Base-by-base conservation (phyloP, 2,888 invertebrate species). In the Heliconius charithonia region DNA sequence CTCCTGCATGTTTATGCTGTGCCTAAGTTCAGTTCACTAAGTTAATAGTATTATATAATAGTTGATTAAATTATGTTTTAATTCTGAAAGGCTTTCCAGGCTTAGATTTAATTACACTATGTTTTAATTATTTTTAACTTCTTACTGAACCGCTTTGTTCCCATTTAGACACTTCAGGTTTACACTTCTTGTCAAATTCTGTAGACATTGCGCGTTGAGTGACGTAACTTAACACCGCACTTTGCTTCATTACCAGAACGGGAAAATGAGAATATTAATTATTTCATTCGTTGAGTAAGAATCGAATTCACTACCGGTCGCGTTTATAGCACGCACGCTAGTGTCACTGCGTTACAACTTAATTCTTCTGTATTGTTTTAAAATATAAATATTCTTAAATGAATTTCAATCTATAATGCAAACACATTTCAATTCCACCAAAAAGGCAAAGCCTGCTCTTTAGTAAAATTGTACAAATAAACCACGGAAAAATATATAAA, bases 401-500 rank as follows among this genome's bases (percentile, higher is more conserved):
- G 4, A 22, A 56, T 56, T 22, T 56, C 2, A 56, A 56, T 56
- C 56, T 56, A 19, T 56, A 22, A 56, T 3, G 22, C 9, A 56
- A 56, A 22, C 56, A 56, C 22, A 45, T 45, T 16, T 12, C 45
- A 16, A 4, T 16, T 16, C 4, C 45, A 16, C 45, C 4, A 45
- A 45, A 45, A 45, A 19, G 45, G 9, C 32, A 37, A 12, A 45
- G 22, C 22, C 22, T 56, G 7, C 22, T 45, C 16, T 22, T 22
- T 16, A 13, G 25, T 7, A n/a, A 12, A 25, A 62, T 19, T 37
- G 0, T 41, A 62, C 9, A 62, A 59, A 71, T 10, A 73, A 59
- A 73, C 41, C 45, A 77, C 56, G 27, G 4, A 63, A 63, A 37
- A 63, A 13, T 25, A 63, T 56, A 63, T 69, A 51, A 63, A 75